phyloP scores from a whole-genome alignment of 1,140 invertebrate genomes.

The Pararge aegeria region DNA sequence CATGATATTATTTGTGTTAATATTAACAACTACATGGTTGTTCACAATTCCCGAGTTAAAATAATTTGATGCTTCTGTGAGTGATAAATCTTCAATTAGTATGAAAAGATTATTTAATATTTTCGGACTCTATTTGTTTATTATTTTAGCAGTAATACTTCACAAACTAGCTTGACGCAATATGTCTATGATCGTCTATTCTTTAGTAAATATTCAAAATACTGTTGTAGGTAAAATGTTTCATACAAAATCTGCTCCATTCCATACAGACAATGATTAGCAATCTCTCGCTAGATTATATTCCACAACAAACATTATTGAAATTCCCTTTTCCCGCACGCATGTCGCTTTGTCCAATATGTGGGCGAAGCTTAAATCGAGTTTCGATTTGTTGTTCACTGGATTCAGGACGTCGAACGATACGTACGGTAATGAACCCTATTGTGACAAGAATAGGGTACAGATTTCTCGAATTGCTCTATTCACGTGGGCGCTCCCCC shows the following conservation, averaged over 20 bases:
- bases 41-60: no score
- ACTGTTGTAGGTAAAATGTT: background rate
- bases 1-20: no score
- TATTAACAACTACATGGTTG: no score
- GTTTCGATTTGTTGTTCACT: conserved; percentile 31
- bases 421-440: conserved; percentile 14
- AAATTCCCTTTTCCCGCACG: background rate
- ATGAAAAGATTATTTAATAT: no score
- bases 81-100: no score
- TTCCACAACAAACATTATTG: background rate
- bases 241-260: background rate
- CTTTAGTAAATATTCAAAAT: no score
- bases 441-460: conserved; percentile 11
- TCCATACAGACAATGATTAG: background rate
- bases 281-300: background rate
- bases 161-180: no score
- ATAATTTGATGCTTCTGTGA: no score
- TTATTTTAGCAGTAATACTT: no score
- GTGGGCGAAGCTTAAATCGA: conserved; percentile 21
- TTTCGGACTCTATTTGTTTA: no score
- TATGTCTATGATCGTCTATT: no score
- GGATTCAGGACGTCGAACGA: conserved; percentile 17
- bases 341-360: conserved; percentile 12
- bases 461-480: conserved; percentile 5
- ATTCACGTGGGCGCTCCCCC: conserved; percentile 35